Conservation (phyloP, 1,140 invertebrate species). For the Calosoma granatense region DNA sequence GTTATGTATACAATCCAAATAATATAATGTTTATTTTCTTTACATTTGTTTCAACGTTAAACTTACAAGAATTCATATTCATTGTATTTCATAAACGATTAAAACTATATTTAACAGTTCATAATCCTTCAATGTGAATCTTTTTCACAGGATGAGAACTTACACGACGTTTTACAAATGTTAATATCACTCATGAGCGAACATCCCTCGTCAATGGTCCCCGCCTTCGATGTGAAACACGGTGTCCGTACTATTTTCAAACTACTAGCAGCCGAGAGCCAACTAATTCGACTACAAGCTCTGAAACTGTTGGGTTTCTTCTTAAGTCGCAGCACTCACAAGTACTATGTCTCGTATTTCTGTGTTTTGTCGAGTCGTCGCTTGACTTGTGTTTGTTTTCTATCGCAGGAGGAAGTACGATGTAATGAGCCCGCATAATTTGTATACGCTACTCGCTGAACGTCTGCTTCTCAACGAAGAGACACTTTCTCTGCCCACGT, state of each 20-base stretch:
- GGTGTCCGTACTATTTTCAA: constrained; percentile 96
- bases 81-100: too few species aligned
- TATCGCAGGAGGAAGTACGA: constrained; percentile 86
- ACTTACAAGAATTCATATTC: too few species aligned
- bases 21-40: too few species aligned
- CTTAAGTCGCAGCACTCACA: constrained; percentile 88
- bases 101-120: too few species aligned
- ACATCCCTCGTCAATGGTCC: constrained; percentile 96
- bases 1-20: too few species aligned
- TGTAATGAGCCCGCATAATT: constrained; percentile 95
- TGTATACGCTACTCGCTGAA: constrained; percentile 93
- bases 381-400: background rate
- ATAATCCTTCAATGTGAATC: too few species aligned
- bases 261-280: constrained; percentile 86
- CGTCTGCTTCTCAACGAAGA: constrained; percentile 82
- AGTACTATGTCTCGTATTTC: constrained; percentile 48
- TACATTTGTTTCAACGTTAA: too few species aligned
- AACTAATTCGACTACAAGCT: constrained; percentile 89
- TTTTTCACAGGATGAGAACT: constrained; percentile 82
- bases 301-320: constrained; percentile 94
- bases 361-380: background rate
- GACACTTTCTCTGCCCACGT: constrained; percentile 82
- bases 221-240: constrained; percentile 94
- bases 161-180: constrained; percentile 96
- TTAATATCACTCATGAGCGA: constrained; percentile 95